Evolutionary conservation across 2,888 invertebrate species (phyloP).

Genomic region (Stenodera caucasica): DNA sequence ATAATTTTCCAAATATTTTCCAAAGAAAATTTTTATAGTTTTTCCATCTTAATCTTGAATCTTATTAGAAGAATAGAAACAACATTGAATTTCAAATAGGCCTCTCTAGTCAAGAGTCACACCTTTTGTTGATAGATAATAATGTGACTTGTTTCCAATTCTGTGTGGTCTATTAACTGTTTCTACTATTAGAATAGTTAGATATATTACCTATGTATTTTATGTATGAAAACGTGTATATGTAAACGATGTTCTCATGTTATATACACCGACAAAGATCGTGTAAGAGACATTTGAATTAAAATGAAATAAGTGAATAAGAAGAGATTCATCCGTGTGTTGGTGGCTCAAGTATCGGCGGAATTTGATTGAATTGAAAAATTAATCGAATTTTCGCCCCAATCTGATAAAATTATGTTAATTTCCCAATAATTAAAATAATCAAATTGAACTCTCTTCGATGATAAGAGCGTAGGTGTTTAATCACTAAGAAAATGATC

Average conservation of each 20-base stretch:
- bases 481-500: too few species aligned
- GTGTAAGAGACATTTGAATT: not conserved
- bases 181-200: not conserved
- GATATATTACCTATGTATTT: too few species aligned
- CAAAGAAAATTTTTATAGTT: too few species aligned
- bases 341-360: too few species aligned
- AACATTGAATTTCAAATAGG: constrained; percentile 2
- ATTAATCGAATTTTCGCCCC: too few species aligned
- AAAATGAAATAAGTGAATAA: not conserved
- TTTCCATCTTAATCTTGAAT: too few species aligned
- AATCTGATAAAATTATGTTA: too few species aligned
- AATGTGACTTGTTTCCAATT: not conserved
- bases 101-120: not conserved
- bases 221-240: not conserved
- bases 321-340: not conserved
- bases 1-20: too few species aligned
- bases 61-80: not conserved
- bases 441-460: too few species aligned
- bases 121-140: not conserved
- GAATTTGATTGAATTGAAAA: too few species aligned
- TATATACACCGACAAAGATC: constrained; percentile 5
- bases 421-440: too few species aligned
- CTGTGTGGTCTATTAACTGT: not conserved
- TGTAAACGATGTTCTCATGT: not conserved
- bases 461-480: too few species aligned